A percentile compares a stretch with the other conserved stretches of the same genome.
These are phyloP conservation scores for Pardalotus punctatus DNA, from an alignment of 2,113 vertebrate species.

Conservation along the genomic window DNA sequence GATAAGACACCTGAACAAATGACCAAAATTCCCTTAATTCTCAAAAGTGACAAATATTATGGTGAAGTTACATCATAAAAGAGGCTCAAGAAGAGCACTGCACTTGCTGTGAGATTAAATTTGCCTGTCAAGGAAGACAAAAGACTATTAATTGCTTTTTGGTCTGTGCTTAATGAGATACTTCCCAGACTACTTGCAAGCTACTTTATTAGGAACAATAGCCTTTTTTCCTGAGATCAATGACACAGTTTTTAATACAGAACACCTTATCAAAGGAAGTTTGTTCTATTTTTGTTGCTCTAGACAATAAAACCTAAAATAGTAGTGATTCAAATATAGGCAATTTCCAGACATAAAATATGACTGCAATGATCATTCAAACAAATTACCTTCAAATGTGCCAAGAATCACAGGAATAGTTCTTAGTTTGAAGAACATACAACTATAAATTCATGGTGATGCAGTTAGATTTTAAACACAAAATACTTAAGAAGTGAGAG, in stretches of 20 bases:
- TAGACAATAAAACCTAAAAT: background rate
- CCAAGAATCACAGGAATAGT: background rate
- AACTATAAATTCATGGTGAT: background rate
- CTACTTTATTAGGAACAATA: background rate
- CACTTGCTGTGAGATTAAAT: background rate
- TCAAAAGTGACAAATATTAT: background rate
- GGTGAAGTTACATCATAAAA: background rate
- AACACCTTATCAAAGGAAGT: background rate
- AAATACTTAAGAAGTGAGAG: background rate
- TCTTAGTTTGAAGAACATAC: background rate
- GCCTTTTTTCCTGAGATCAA: background rate
- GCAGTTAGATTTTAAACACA: background rate
- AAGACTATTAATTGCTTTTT: background rate
- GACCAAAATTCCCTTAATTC: background rate
- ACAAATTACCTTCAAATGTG: background rate
- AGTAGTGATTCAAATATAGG: background rate
- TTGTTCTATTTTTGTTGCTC: background rate
- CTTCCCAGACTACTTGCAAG: background rate
- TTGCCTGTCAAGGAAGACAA: background rate
- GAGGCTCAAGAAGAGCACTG: background rate
- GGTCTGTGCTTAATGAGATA: background rate
- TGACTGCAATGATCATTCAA: background rate
- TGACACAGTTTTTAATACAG: background rate
- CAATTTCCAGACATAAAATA: background rate
- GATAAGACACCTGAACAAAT: background rate